Conservation (phyloP, 2,797 vertebrate genomes). For the Hipposideros larvatus region DNA sequence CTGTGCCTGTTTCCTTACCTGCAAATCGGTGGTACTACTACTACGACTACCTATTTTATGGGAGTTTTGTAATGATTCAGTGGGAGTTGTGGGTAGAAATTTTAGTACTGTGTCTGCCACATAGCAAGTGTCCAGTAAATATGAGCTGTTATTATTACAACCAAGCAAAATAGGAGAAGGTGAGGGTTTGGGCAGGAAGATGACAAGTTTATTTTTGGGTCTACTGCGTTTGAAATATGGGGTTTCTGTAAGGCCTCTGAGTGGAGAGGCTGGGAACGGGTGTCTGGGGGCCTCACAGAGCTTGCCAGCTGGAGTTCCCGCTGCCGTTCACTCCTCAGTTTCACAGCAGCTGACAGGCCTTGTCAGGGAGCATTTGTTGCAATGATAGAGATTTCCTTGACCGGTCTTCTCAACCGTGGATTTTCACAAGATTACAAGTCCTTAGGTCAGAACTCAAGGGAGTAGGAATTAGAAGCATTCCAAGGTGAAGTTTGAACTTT, state of each 20-base stretch:
- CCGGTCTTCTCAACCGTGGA: not conserved
- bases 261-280: not conserved
- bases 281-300: not conserved
- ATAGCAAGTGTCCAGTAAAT: not conserved
- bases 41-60: not conserved
- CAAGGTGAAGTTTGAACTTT: not conserved
- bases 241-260: not conserved
- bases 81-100: not conserved
- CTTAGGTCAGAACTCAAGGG: not conserved
- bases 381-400: not conserved
- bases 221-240: not conserved
- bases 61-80: not conserved
- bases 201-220: not conserved
- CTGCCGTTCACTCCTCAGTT: accelerated
- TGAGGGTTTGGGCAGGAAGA: not conserved
- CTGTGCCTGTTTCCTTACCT: not conserved
- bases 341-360: not conserved
- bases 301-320: not conserved
- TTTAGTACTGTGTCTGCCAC: not conserved
- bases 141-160: not conserved
- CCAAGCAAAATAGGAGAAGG: not conserved
- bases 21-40: not conserved
- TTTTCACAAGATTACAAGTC: not conserved
- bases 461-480: not conserved
- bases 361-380: not conserved